Conservation (phyloP, 1,140 invertebrate genomes). For the Eciton burchellii region DNA sequence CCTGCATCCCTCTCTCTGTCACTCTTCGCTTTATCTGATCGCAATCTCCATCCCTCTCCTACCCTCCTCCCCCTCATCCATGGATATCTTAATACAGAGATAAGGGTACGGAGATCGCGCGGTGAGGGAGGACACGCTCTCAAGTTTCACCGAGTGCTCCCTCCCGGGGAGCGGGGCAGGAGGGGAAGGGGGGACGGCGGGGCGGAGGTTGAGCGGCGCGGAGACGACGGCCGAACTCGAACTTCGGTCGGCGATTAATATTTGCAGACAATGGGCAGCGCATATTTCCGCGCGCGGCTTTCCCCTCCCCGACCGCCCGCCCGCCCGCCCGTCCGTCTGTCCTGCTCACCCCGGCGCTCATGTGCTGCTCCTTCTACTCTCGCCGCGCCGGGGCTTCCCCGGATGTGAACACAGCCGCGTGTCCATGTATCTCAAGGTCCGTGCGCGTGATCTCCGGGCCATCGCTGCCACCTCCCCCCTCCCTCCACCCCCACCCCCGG, state of each 20-base stretch:
- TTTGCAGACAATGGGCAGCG: conserved; percentile 76
- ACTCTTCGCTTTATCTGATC: neutral
- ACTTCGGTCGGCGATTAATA: conserved; percentile 77
- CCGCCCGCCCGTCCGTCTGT: neutral
- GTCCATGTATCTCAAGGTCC: conserved; percentile 32
- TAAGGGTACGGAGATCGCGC: neutral
- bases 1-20: neutral
- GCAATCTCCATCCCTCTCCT: too few relatives aligned
- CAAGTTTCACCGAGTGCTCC: conserved; percentile 41
- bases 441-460: conserved; percentile 60
- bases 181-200: conserved; percentile 42
- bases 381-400: conserved; percentile 2
- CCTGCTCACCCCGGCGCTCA: too few relatives aligned
- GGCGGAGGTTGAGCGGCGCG: too few relatives aligned
- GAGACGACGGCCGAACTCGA: conserved; percentile 62
- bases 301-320: conserved; percentile 40
- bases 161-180: too few relatives aligned
- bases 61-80: too few relatives aligned
- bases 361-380: neutral
- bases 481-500: conserved; percentile 19
- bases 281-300: conserved; percentile 74
- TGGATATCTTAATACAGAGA: neutral
- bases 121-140: conserved; percentile 24
- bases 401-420: neutral
- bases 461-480: conserved; percentile 8